These are phyloP conservation scores for Sminthurinus signatus DNA, from an alignment of 1,140 invertebrate genomes.

Conservation along the genomic window DNA sequence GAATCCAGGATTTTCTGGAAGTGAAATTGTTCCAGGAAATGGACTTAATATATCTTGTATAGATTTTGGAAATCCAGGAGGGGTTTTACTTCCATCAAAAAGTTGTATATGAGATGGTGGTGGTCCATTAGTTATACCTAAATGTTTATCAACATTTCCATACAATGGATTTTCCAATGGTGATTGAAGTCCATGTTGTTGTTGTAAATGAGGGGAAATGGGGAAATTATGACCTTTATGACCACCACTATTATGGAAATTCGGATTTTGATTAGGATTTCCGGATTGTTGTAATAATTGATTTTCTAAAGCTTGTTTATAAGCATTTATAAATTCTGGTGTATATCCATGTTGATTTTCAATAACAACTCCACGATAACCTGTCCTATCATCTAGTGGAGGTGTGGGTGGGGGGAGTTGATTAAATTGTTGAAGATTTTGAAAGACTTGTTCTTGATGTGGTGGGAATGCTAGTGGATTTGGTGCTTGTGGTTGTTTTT, in stretches of 20 bases:
- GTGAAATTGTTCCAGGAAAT: neutral
- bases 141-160: too few relatives aligned
- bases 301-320: conserved; percentile 9
- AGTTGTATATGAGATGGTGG: conserved; percentile 4
- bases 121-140: too few relatives aligned
- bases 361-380: conserved; percentile 9
- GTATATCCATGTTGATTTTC: conserved; percentile 21
- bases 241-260: neutral
- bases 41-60: conserved; percentile 33
- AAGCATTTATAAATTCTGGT: conserved; percentile 19
- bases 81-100: neutral
- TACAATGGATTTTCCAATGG: neutral
- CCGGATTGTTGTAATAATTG: neutral
- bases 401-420: neutral
- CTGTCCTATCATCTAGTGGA: neutral
- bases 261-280: neutral
- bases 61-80: conserved; percentile 24
- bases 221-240: too few relatives aligned
- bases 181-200: neutral
- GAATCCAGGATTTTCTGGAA: neutral
- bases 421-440: conserved; percentile 3
- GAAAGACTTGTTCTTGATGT: conserved; percentile 2
- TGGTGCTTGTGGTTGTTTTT: neutral
- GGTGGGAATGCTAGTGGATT: neutral
- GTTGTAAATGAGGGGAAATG: neutral